Base-by-base conservation (phyloP, 2,797 vertebrate species). In the Thunnus albacares region DNA sequence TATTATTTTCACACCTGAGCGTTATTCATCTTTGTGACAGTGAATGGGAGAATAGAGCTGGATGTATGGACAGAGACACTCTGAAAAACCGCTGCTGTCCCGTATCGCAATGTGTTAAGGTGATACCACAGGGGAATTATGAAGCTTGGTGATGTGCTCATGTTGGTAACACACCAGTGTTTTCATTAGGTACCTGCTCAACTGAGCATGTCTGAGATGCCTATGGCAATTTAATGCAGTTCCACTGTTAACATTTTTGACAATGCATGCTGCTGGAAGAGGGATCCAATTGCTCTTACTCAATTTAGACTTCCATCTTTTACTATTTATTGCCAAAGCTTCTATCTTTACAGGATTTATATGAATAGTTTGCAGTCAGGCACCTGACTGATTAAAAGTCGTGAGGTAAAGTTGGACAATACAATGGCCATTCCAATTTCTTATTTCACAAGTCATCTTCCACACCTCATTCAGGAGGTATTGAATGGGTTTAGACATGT, bases 1-100 rank as follows among this genome's bases (percentile, higher is more conserved):
- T 61, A 82, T 90, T 90, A 88, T 92, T 87, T 90, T 83, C 85
- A 75, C 88, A 90, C 87, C 92, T 89, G 77, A 79, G 66, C 52
- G 72, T 81, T 84, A 86, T 89, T 91, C 82, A 79, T 91, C 82
- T 86, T 49, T 56, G 71, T 65, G 79, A 74, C 30, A 26, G 33
- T 77, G 83, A 82, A 80, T 41, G 22, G 67, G 60, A 76, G 61
- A 78, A 51, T 14, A 11, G 59, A 71, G 69, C n/a, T 43, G 30
- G 41, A 82, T 81, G 81, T 45, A 80, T 90, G 71, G 70, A 47
- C 26, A 43, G 24, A 57, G 18, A 24, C 18, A 13, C 56, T 65
- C 17, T 64, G 17, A 62, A 79, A 64, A 26, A 56, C 49, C 38
- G 0, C 11, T 43, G 60, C 57, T 71, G 62, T 82, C 30, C 49